phyloP scores from a whole-genome alignment of 2,888 invertebrate genomes.

The Drosophila setosimentum region DNA sequence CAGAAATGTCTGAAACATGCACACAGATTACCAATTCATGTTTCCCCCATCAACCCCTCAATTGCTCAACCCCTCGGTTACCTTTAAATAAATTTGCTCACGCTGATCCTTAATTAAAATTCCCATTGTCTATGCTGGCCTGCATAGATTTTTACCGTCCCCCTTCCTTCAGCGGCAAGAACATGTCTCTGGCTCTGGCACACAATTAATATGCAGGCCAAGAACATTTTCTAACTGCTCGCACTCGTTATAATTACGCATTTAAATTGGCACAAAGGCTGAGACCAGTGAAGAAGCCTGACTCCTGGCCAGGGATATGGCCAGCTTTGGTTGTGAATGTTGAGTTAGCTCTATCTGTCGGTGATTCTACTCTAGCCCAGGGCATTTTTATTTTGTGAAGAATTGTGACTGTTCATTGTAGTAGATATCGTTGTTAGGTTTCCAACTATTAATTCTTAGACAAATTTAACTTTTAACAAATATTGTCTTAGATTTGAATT shows the following conservation, averaged over 20 bases:
- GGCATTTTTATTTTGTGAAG: not conserved
- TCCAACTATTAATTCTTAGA: not conserved
- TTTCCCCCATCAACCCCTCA: not conserved
- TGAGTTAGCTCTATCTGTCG: slow-evolving; percentile 4
- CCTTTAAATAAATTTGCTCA: slow-evolving; percentile 77
- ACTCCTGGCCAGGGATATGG: slow-evolving; percentile 25
- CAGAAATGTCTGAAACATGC: slow-evolving; percentile 67
- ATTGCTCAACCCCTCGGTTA: not conserved
- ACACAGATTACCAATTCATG: slow-evolving; percentile 67
- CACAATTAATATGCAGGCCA: slow-evolving; percentile 78
- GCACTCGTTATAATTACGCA: slow-evolving; percentile 80
- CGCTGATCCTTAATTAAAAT: slow-evolving; percentile 79
- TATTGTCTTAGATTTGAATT: not conserved
- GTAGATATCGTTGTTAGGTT: not conserved
- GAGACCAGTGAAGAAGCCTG: slow-evolving; percentile 19
- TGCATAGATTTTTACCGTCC: slow-evolving; percentile 55
- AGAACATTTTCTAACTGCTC: slow-evolving; percentile 64
- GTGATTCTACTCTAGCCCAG: not conserved
- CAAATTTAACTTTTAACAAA: too few relatives aligned
- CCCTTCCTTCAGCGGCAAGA: slow-evolving; percentile 8
- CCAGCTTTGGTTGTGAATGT: slow-evolving; percentile 11
- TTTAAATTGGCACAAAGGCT: slow-evolving; percentile 79
- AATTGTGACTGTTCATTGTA: not conserved
- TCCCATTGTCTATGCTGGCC: slow-evolving; percentile 67
- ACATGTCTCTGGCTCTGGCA: slow-evolving; percentile 40